phyloP scores from a whole-genome alignment of 2,113 vertebrate genomes.

The Irena cyanogastra region DNA sequence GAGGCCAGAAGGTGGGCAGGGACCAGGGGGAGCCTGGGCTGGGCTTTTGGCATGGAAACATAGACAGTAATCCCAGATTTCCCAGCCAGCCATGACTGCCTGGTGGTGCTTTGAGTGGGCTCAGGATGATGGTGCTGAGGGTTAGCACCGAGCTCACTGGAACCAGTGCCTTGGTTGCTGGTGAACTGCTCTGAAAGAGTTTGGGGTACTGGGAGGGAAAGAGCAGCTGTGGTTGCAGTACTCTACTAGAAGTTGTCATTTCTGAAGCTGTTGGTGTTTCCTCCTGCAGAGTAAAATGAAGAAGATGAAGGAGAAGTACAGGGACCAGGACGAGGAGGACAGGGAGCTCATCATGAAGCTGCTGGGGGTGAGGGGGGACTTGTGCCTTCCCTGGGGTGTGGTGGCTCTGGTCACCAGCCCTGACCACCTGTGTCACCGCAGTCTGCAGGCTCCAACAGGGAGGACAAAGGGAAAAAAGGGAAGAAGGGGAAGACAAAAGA shows the following conservation, averaged over 20 bases:
- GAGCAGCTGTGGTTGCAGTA: background rate
- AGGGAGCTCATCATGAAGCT: constrained; percentile 95
- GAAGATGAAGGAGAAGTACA: constrained; percentile 98
- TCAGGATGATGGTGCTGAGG: background rate
- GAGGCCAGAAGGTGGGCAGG: constrained; percentile 86
- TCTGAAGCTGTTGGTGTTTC: background rate
- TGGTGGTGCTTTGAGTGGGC: background rate
- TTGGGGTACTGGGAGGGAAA: background rate
- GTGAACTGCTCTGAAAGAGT: background rate
- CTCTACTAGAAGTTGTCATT: background rate
- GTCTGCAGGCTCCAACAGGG: constrained; percentile 87
- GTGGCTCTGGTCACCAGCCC: background rate
- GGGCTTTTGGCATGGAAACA: accelerated
- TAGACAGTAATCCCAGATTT: background rate
- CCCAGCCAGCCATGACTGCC: accelerated
- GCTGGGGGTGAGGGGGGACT: constrained; percentile 80
- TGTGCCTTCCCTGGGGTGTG: background rate
- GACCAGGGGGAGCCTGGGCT: accelerated
- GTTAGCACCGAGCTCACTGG: accelerated
- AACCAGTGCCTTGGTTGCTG: background rate
- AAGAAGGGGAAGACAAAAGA: constrained; percentile 88
- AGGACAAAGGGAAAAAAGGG: constrained; percentile 86
- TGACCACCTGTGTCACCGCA: constrained; percentile 23
- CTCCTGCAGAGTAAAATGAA: constrained; percentile 89
- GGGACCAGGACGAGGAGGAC: constrained; percentile 97